Conservation (phyloP, 2,797 vertebrate species). For the Allenopithecus nigroviridis region DNA sequence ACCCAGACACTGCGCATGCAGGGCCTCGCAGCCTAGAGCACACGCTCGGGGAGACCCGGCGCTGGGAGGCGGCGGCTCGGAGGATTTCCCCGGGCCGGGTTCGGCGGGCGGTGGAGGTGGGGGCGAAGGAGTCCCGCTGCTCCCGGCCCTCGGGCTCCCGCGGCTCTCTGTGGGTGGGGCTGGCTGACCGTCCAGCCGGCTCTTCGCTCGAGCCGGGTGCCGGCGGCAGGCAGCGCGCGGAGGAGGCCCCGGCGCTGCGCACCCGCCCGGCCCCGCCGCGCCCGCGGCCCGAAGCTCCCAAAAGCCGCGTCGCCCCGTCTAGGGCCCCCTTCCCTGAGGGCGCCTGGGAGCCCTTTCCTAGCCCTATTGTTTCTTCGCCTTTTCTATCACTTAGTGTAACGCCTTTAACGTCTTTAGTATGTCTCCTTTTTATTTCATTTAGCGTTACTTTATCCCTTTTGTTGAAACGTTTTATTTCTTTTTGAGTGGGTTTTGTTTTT, state of each 20-base stretch:
- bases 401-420: background rate
- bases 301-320: fast-evolving
- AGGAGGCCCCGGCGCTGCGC: background rate
- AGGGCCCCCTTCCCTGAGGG: background rate
- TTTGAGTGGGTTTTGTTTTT: background rate
- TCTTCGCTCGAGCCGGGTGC: slow-evolving; percentile 58
- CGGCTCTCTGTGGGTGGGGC: background rate
- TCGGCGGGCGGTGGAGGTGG: background rate
- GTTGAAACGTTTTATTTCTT: background rate
- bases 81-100: background rate
- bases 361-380: background rate
- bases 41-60: background rate
- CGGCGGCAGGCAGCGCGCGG: background rate
- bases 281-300: background rate
- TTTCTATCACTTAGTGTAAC: background rate
- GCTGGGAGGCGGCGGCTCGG: background rate
- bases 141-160: background rate
- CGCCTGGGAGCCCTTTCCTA: background rate
- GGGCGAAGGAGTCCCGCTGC: background rate
- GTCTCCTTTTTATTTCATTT: background rate
- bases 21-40: background rate
- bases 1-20: fast-evolving
- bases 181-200: background rate
- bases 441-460: background rate
- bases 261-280: background rate